Conservation (phyloP, 2,113 vertebrate genomes). For the Chloroceryle aenea region DNA sequence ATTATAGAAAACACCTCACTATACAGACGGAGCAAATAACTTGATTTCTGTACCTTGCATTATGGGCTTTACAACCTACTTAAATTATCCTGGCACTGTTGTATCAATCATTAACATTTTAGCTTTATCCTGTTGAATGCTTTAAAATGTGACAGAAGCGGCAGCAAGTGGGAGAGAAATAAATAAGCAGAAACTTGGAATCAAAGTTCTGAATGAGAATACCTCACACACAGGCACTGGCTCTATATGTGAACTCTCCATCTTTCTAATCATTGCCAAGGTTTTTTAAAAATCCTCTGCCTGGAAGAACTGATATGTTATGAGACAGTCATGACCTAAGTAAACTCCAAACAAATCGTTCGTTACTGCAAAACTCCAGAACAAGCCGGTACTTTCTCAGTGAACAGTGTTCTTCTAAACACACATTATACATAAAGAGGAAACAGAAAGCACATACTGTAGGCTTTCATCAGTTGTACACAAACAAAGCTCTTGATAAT, state of each 20-base stretch:
- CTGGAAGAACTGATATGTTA: slow-evolving; percentile 32
- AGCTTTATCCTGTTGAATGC: neutral
- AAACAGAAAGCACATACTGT: slow-evolving; percentile 37
- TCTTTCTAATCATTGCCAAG: neutral
- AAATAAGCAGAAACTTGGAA: neutral
- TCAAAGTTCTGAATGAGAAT: neutral
- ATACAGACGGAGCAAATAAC: neutral
- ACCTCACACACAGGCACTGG: neutral
- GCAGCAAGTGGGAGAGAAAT: neutral
- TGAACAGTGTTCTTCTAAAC: slow-evolving; percentile 29
- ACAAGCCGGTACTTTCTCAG: neutral
- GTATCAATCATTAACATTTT: neutral
- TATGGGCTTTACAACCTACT: neutral
- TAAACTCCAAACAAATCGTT: slow-evolving; percentile 56
- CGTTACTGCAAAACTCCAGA: slow-evolving; percentile 21
- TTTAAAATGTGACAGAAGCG: neutral
- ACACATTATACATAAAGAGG: neutral
- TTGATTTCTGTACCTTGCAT: neutral
- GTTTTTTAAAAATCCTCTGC: neutral
- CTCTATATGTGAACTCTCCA: neutral
- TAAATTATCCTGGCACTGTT: neutral
- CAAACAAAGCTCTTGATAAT: slow-evolving; percentile 52
- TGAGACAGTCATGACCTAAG: neutral
- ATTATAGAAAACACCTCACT: neutral
- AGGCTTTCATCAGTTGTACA: slow-evolving; percentile 48